phyloP scores from a whole-genome alignment of 2,888 invertebrate genomes.

The Isoperla grammatica region DNA sequence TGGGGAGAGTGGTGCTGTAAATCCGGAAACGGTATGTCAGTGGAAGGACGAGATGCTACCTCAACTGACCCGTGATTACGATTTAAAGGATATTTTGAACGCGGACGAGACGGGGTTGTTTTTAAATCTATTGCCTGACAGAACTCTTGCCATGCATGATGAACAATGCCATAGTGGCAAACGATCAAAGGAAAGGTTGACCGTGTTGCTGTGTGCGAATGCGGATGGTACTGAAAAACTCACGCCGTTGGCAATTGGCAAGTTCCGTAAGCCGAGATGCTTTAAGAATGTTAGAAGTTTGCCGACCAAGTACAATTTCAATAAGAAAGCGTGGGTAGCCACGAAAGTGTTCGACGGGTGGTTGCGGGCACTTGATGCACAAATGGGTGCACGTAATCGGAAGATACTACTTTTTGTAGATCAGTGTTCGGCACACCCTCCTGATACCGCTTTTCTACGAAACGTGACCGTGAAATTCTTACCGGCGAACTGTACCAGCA shows the following conservation, averaged over 20 bases:
- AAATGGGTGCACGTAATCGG: slow-evolving; percentile 7
- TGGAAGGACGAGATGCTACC: slow-evolving; percentile 27
- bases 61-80: slow-evolving; percentile 2
- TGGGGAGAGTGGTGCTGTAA: slow-evolving; percentile 15
- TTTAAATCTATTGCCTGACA: slow-evolving; percentile 34
- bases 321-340: slow-evolving; percentile 8
- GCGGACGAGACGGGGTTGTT: slow-evolving; percentile 34
- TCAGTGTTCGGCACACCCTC: slow-evolving; percentile 7
- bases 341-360: slow-evolving; percentile 3
- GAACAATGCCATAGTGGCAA: slow-evolving; percentile 36
- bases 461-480: too few species aligned
- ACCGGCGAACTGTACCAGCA: too few species aligned
- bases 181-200: slow-evolving; percentile 34
- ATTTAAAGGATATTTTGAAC: slow-evolving; percentile 2
- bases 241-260: slow-evolving; percentile 12
- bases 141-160: slow-evolving; percentile 30
- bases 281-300: slow-evolving; percentile 3
- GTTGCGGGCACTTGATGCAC: slow-evolving; percentile 5
- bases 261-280: slow-evolving; percentile 2
- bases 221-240: slow-evolving; percentile 17
- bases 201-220: slow-evolving; percentile 32
- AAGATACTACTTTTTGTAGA: slow-evolving; percentile 18
- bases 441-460: too few species aligned
- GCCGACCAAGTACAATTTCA: slow-evolving; percentile 5
- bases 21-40: slow-evolving; percentile 20